phyloP scores from a whole-genome alignment of 2,113 vertebrate genomes.

The Tylochromis polylepis region DNA sequence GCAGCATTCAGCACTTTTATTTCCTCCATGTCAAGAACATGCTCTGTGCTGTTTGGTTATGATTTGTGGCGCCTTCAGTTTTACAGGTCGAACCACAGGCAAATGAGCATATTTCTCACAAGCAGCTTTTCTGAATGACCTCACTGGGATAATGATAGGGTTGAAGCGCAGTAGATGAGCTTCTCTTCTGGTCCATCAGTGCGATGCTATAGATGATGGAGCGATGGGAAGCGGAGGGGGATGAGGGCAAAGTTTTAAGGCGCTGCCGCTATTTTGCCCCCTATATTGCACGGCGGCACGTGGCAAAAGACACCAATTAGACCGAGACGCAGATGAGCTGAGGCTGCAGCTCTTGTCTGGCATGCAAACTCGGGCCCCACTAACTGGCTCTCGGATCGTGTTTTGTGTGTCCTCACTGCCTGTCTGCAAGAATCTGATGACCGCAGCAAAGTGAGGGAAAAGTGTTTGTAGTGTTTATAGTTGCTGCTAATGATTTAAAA shows the following conservation, averaged over 20 bases:
- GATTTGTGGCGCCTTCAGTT: conserved; percentile 47
- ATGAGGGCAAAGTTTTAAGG: background rate
- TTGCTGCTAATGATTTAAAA: conserved; percentile 30
- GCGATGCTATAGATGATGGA: conserved; percentile 24
- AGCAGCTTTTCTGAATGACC: conserved; percentile 44
- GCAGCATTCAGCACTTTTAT: background rate
- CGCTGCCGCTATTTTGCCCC: conserved; percentile 23
- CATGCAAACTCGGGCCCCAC: background rate
- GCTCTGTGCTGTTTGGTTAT: background rate
- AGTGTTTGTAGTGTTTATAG: background rate
- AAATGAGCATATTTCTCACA: conserved; percentile 34
- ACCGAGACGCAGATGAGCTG: conserved; percentile 30
- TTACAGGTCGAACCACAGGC: conserved; percentile 46
- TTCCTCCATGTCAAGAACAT: background rate
- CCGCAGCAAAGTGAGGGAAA: background rate
- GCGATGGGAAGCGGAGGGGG: conserved; percentile 3
- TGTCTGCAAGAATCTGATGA: conserved; percentile 3
- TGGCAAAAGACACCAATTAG: conserved; percentile 46
- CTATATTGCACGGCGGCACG: conserved; percentile 32
- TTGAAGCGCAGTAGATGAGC: background rate
- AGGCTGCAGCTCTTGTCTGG: conserved; percentile 45
- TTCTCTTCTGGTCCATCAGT: background rate
- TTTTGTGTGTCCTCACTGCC: background rate
- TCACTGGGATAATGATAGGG: conserved; percentile 59
- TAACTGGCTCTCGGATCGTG: background rate